A percentile compares a stretch with the other conserved stretches of the same genome.
Conservation (phyloP, 2,888 invertebrate genomes). For the Heliconius aoede region DNA sequence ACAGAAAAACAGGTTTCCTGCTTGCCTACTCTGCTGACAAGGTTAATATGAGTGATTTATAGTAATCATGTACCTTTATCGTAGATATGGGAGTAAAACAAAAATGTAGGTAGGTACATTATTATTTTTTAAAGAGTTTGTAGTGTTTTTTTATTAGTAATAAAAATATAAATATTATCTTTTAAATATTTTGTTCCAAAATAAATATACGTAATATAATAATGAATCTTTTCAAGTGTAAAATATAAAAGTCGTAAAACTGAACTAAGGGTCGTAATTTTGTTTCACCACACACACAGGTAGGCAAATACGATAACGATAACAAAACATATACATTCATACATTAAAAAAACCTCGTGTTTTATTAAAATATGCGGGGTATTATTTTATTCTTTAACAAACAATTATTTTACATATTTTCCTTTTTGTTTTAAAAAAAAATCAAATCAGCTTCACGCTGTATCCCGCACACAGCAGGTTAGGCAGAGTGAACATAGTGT, state of each 20-base stretch:
- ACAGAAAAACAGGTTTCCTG: too few relatives aligned
- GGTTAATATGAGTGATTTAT: too few relatives aligned
- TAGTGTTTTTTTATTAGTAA: too few relatives aligned
- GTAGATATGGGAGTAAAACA: neutral
- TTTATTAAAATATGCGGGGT: conserved; percentile 2
- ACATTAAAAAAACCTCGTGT: neutral
- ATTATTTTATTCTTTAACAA: neutral
- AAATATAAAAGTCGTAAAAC: neutral
- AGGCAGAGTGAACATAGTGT: too few relatives aligned
- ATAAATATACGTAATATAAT: neutral
- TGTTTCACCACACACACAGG: neutral
- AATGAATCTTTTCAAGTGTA: neutral
- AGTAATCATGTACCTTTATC: too few relatives aligned
- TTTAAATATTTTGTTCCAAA: neutral
- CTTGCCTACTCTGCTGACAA: too few relatives aligned
- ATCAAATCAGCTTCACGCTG: too few relatives aligned
- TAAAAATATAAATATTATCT: too few relatives aligned
- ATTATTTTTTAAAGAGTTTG: neutral
- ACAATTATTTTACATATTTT: neutral
- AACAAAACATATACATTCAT: neutral
- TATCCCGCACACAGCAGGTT: too few relatives aligned
- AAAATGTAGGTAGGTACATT: neutral
- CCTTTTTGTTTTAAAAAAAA: neutral
- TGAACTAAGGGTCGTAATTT: neutral
- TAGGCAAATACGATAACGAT: neutral